A percentile compares a stretch with the other conserved stretches of the same genome.
Evolutionary conservation across 2,888 invertebrate genomes (phyloP).

Genomic region (Acronicta aceris): DNA sequence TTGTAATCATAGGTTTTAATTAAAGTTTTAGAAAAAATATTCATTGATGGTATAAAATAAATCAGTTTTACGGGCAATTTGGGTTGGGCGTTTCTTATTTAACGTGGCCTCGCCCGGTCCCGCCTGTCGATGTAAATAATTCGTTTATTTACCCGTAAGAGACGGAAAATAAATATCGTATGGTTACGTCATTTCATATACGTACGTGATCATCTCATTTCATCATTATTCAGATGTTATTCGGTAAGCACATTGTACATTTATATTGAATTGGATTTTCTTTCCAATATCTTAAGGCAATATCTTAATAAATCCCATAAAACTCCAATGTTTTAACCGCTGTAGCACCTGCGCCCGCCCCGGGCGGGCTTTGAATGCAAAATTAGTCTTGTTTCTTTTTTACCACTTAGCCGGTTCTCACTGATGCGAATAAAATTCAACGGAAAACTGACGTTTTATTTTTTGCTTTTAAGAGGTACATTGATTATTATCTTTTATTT

Average conservation of each 20-base stretch:
- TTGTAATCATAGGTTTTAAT: constrained; percentile 49
- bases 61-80: constrained; percentile 41
- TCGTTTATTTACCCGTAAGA: constrained; percentile 39
- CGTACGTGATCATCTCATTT: constrained; percentile 46
- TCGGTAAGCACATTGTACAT: constrained; percentile 53
- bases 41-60: constrained; percentile 37
- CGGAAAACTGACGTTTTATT: constrained; percentile 80
- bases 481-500: constrained; percentile 60
- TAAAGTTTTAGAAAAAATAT: constrained; percentile 35
- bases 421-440: constrained; percentile 82
- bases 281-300: constrained; percentile 81
- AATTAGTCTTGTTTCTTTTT: constrained; percentile 88
- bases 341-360: constrained; percentile 83
- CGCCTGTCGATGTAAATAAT: constrained; percentile 33
- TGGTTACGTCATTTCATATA: constrained; percentile 25
- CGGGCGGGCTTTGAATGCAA: constrained; percentile 85
- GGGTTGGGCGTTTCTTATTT: constrained; percentile 41
- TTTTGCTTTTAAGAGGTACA: constrained; percentile 64
- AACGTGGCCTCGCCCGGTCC: constrained; percentile 25
- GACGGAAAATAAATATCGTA: constrained; percentile 38
- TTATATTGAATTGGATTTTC: constrained; percentile 70
- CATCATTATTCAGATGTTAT: constrained; percentile 57
- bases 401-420: constrained; percentile 84
- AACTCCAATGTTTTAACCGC: constrained; percentile 87
- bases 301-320: constrained; percentile 88